Evolutionary conservation across 2,113 vertebrate genomes (phyloP).

Genomic region (Lampris incognitus): DNA sequence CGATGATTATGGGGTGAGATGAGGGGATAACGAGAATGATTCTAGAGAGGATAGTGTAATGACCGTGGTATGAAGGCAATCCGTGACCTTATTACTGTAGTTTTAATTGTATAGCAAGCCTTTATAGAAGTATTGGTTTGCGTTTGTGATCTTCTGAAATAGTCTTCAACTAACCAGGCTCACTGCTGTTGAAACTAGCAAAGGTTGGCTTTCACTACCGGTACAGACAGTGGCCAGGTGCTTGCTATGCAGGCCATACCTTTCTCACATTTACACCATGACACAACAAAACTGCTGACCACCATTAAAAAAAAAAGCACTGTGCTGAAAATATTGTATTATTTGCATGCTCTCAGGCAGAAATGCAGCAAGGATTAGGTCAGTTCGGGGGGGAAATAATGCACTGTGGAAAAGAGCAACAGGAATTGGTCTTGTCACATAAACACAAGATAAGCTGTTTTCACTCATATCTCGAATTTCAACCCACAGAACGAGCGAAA

Average conservation of each 20-base stretch:
- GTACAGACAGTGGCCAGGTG: neutral
- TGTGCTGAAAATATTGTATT: neutral
- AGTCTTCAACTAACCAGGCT: no score
- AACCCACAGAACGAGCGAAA: neutral
- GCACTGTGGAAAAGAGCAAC: constrained; percentile 4
- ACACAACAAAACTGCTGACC: neutral
- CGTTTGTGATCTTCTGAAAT: no score
- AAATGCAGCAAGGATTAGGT: neutral
- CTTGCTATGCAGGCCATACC: constrained; percentile 9
- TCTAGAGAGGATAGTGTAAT: no score
- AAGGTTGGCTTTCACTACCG: neutral
- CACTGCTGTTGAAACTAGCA: neutral
- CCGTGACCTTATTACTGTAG: no score
- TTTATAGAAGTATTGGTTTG: no score
- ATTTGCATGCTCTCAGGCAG: neutral
- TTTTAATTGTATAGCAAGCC: no score
- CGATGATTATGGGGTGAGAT: neutral
- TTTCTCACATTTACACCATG: constrained; percentile 22
- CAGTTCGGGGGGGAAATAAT: neutral
- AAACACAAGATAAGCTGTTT: constrained; percentile 35
- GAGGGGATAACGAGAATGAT: no score
- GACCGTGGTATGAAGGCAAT: no score
- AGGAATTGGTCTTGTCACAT: neutral
- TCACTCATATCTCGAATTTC: neutral
- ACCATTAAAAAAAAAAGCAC: neutral